Evolutionary conservation across 1,140 invertebrate species (phyloP), one percentile per base, ranked within the genome.

Genomic region (Caenorhabditis tropicalis): DNA sequence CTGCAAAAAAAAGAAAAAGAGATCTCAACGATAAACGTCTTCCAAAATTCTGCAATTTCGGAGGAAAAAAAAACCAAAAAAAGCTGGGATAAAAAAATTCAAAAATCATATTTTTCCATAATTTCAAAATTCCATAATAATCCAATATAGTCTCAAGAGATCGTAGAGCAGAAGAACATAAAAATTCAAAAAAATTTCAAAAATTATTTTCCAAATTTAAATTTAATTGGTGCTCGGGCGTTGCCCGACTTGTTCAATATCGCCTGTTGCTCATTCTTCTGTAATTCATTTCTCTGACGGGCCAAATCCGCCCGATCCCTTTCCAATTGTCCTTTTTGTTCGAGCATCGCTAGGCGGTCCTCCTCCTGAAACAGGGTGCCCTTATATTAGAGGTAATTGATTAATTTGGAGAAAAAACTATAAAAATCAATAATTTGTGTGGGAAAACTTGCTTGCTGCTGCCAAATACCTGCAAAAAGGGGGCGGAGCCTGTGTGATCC

Each of bases 201-300:
- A n/a, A 5, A 51, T 74, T 24, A 74, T 31, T 74, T 74, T 46
- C 65, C 65, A 31, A 74, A 74, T 46, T 74, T 74, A 21, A 74
- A 74, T 15, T 74, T 74, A 43, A 74, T 74, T 6, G 65, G 65
- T 2, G 65, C 65, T 19, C 65, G 36, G 3, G 65, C 33, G 24
- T 74, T 74, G 6, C 65, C 65, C 2, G 65, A 74, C 24, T 74
- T 74, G 36, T 74, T 74, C 36, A 74, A 12, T 74, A 74, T 74
- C 65, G 65, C 65, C n/a, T 74, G 65, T 10, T 74, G 65, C 65
- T 74, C 65, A 74, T 74, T 74, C n/a, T 74, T 74, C 36, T 74
- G 16, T 24, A 74, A 24, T 39, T 74, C 65, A 12, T 15, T 33
- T 31, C 27, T 74, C 36, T 74, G 65, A 46, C 65, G 65, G 21